A percentile compares a stretch with the other conserved stretches of the same genome.
Evolutionary conservation across 2,888 invertebrate genomes (phyloP).

Genomic region (Drosophila setosimentum): DNA sequence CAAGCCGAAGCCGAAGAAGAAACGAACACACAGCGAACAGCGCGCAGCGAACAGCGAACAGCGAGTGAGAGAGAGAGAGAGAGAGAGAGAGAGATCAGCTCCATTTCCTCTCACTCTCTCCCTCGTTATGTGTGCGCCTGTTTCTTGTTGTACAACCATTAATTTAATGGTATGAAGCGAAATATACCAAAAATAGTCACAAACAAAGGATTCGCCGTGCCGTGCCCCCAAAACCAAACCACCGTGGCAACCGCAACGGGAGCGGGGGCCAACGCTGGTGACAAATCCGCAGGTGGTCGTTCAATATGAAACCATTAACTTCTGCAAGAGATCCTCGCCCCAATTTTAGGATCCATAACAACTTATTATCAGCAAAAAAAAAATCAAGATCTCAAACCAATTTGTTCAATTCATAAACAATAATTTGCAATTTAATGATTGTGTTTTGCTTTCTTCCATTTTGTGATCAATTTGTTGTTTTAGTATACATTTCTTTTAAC

Average conservation of each 20-base stretch:
- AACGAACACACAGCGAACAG: conserved; percentile 15
- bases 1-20: conserved; percentile 28
- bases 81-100: neutral
- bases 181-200: conserved; percentile 40
- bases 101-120: neutral
- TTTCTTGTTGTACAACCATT: conserved; percentile 5
- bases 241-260: neutral
- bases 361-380: conserved; percentile 12
- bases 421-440: conserved; percentile 12
- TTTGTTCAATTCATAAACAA: conserved; percentile 8
- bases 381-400: neutral
- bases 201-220: conserved; percentile 48
- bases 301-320: conserved; percentile 1
- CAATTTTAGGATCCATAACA: conserved; percentile 49
- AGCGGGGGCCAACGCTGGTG: conserved; percentile 1
- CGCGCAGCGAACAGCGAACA: conserved; percentile 6
- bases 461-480: too few species aligned
- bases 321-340: conserved; percentile 6
- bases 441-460: conserved; percentile 1
- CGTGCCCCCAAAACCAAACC: conserved; percentile 21
- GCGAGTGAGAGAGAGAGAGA: neutral
- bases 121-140: conserved; percentile 10
- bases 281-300: conserved; percentile 39
- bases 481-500: conserved; percentile 16
- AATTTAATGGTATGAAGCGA: conserved; percentile 21